These are phyloP conservation scores for Protobothrops mucrosquamatus DNA, from an alignment of 2,113 vertebrate genomes.

Conservation along the genomic window DNA sequence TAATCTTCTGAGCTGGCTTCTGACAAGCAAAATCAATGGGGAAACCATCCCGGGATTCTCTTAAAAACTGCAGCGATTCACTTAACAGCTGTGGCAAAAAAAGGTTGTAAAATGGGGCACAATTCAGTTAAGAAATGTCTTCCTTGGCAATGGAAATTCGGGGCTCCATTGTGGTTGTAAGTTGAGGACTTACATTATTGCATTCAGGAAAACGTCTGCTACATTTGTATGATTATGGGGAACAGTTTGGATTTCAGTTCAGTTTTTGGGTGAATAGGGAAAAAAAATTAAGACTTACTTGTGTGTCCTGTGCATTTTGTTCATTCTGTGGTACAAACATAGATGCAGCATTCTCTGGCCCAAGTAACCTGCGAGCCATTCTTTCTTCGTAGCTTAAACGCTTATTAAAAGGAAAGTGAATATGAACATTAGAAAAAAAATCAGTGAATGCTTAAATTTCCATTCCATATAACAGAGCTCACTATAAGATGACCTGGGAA, in stretches of 20 bases:
- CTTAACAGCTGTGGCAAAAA: neutral
- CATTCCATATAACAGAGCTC: neutral
- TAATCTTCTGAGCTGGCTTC: neutral
- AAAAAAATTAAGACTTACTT: conserved; percentile 71
- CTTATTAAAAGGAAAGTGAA: conserved; percentile 61
- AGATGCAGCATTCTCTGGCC: conserved; percentile 83
- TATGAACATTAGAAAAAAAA: conserved; percentile 20
- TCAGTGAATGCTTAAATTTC: neutral
- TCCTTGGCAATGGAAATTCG: neutral
- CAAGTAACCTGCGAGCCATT: conserved; percentile 93
- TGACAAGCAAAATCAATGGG: neutral
- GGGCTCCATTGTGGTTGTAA: neutral
- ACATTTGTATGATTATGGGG: neutral
- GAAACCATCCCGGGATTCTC: neutral
- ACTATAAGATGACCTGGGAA: neutral
- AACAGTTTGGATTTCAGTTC: neutral
- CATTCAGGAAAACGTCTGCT: neutral
- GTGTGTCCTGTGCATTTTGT: conserved; percentile 71
- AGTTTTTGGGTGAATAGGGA: neutral
- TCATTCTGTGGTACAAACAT: conserved; percentile 79
- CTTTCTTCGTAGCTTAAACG: conserved; percentile 90
- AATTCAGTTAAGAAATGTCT: neutral
- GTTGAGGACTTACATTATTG: neutral
- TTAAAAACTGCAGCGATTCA: neutral
- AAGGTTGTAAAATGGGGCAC: neutral